phyloP scores from a whole-genome alignment of 1,140 invertebrate genomes.

The Drosophila sucinea region DNA sequence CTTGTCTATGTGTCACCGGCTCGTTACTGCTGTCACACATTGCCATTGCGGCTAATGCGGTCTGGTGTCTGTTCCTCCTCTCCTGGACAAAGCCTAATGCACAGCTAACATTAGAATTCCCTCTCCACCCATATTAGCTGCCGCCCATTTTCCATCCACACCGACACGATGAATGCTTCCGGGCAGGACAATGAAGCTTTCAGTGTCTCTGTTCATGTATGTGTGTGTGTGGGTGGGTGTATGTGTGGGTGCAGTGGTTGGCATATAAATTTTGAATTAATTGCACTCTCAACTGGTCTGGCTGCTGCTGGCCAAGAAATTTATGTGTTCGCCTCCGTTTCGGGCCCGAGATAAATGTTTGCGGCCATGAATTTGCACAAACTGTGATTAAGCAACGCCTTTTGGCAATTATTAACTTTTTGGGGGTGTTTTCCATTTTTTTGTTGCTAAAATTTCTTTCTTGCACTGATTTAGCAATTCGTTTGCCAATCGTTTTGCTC shows the following conservation, averaged over 20 bases:
- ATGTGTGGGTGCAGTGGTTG: constrained; percentile 31
- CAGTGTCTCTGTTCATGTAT: constrained; percentile 23
- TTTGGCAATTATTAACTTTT: constrained; percentile 54
- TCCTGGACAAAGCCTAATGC: constrained; percentile 7
- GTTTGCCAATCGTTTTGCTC: constrained; percentile 22
- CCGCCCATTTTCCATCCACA: not conserved
- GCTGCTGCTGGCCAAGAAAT: not conserved
- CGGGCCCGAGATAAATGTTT: constrained; percentile 41
- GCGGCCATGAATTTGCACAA: constrained; percentile 26
- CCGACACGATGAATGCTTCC: constrained; percentile 44
- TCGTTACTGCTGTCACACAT: constrained; percentile 64
- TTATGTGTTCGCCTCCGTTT: constrained; percentile 8
- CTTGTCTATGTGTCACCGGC: constrained; percentile 28
- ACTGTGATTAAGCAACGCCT: constrained; percentile 33
- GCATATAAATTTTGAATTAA: constrained; percentile 76
- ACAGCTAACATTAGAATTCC: constrained; percentile 14
- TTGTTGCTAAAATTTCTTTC: constrained; percentile 22
- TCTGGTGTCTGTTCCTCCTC: constrained; percentile 31
- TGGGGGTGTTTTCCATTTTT: constrained; percentile 23
- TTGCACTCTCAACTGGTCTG: constrained; percentile 51
- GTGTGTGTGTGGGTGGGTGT: not conserved
- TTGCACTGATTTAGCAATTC: constrained; percentile 31
- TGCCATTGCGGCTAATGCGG: constrained; percentile 67
- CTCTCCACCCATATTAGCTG: constrained; percentile 33
- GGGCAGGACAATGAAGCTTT: constrained; percentile 41